Conservation (phyloP, 2,888 invertebrate species). For the Acronicta alni region DNA sequence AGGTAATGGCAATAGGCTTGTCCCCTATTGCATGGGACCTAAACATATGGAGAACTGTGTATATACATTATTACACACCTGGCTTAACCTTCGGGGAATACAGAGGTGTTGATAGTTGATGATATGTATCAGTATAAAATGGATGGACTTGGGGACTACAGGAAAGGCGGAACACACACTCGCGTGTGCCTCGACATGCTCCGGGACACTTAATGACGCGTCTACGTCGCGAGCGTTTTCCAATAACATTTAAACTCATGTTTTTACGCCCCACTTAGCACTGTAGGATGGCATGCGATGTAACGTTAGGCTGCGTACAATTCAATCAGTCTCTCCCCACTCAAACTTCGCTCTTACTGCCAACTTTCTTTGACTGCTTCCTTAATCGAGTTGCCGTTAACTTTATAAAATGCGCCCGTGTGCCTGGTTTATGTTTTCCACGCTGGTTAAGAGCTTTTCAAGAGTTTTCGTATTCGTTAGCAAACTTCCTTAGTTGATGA, state of each 20-base stretch:
- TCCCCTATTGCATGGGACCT: too few relatives aligned
- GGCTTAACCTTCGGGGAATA: too few relatives aligned
- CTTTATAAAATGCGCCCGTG: slow-evolving; percentile 84
- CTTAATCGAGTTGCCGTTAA: slow-evolving; percentile 84
- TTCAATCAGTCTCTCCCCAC: slow-evolving; percentile 72
- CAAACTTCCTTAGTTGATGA: slow-evolving; percentile 71
- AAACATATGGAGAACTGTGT: too few relatives aligned
- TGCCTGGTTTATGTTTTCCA: slow-evolving; percentile 82
- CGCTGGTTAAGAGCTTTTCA: slow-evolving; percentile 81
- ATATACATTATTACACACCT: too few relatives aligned
- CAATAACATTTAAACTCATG: slow-evolving; percentile 55
- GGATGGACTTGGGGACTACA: not conserved
- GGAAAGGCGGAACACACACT: slow-evolving; percentile 8
- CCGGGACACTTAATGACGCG: slow-evolving; percentile 37
- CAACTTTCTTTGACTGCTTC: slow-evolving; percentile 79
- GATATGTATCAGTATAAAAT: slow-evolving; percentile 9
- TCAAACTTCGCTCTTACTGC: slow-evolving; percentile 72
- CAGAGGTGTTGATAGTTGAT: too few relatives aligned
- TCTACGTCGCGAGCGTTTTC: slow-evolving; percentile 45
- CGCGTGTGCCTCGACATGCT: slow-evolving; percentile 16
- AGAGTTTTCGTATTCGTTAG: slow-evolving; percentile 78
- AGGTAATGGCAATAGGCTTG: too few relatives aligned
- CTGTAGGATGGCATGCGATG: slow-evolving; percentile 48
- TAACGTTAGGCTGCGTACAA: slow-evolving; percentile 67
- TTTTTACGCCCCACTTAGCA: slow-evolving; percentile 46